phyloP scores from a whole-genome alignment of 2,113 vertebrate genomes.

The Callorhinus ursinus region DNA sequence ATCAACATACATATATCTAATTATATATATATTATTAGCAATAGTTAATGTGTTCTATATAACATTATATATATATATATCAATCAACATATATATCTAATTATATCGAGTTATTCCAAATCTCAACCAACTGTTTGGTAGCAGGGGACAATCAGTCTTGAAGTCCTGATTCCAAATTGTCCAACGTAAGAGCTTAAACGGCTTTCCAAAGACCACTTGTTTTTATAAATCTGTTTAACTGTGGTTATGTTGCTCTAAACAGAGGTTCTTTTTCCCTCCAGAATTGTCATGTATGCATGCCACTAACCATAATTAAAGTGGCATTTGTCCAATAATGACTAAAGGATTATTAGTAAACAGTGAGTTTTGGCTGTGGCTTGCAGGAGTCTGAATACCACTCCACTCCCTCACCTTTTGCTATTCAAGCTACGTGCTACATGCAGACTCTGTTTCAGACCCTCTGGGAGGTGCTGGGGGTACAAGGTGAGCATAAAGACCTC shows the following conservation, averaged over 20 bases:
- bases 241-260: constrained; percentile 40
- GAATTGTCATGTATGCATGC: background rate
- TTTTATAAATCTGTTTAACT: constrained; percentile 62
- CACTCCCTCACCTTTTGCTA: background rate
- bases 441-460: background rate
- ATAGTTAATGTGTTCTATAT: no score
- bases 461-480: background rate
- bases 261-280: background rate
- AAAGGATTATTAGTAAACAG: background rate
- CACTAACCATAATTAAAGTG: constrained; percentile 5
- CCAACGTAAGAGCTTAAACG: constrained; percentile 8
- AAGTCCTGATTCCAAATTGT: constrained; percentile 54
- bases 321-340: background rate
- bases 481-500: background rate
- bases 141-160: constrained; percentile 9
- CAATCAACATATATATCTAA: background rate
- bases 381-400: background rate
- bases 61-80: no score
- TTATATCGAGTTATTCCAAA: constrained; percentile 2
- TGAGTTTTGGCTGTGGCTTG: background rate
- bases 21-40: no score
- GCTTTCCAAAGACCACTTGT: constrained; percentile 18
- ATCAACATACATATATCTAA: background rate
- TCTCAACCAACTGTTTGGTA: constrained; percentile 53
- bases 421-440: background rate